Evolutionary conservation across 2,113 vertebrate genomes (phyloP).

Genomic region (Anarhynchus alexandrinus): DNA sequence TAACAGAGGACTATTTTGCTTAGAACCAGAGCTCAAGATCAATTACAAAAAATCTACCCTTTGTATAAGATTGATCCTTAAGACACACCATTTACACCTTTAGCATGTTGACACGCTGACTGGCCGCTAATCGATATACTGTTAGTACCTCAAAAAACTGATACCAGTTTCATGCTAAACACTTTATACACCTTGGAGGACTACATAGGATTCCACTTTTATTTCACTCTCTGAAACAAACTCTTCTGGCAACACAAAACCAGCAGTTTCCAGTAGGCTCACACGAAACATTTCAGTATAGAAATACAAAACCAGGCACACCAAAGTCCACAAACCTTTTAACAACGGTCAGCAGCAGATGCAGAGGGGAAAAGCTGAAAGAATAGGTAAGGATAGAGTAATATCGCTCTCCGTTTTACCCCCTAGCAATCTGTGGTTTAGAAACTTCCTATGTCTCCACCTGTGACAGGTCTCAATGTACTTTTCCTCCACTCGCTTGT

Average conservation of each 20-base stretch:
- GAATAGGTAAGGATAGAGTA: neutral
- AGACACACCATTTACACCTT: neutral
- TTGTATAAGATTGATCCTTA: neutral
- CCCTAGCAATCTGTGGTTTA: neutral
- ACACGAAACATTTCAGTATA: neutral
- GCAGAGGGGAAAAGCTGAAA: neutral
- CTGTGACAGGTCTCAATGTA: neutral
- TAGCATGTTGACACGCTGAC: neutral
- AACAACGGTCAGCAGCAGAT: neutral
- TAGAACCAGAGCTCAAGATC: neutral
- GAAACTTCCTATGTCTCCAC: neutral
- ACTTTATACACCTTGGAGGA: neutral
- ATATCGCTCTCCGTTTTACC: neutral
- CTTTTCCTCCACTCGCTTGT: neutral
- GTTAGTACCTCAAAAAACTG: neutral
- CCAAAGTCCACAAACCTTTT: neutral
- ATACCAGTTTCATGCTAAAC: neutral
- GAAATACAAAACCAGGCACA: neutral
- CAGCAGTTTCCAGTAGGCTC: neutral
- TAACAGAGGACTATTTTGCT: neutral
- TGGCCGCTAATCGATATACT: neutral
- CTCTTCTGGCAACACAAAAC: neutral
- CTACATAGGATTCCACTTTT: neutral
- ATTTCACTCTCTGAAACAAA: neutral
- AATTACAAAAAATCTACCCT: neutral